Evolutionary conservation across 2,888 invertebrate genomes (phyloP), one percentile per base, ranked within the genome.

Genomic region (Uloborus plumipes): DNA sequence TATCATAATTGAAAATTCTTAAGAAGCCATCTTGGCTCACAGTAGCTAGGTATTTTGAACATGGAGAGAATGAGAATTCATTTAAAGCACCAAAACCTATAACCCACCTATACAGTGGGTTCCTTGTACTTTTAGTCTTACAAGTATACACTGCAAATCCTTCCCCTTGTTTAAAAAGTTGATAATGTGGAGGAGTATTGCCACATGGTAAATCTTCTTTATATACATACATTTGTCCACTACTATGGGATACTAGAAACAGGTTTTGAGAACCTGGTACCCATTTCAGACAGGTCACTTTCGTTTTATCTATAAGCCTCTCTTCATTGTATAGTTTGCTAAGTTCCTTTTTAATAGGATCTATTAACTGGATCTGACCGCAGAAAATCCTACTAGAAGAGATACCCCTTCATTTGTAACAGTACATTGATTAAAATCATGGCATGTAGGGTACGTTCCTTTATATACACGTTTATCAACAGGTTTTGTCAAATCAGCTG

Each of bases 401-500:
- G 95, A 94, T 26, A 96, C 95, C 89, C 94, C 94, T 84, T 97
- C 96, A 76, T 92, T 91, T 80, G 94, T 93, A 88, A 94, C 94
- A 71, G 94, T 93, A 86, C 93, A 92, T 70, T 93, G 92, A 91
- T 99, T 99, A 90, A 99, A 99, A 91, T 98, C 98, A 89, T 99
- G 99, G 90, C 98, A 98, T 39, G 99, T 99, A 20, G 99, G 99
- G 91, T 96, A 97, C 72, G 98, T 98, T 88, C 98, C 98, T 91
- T 99, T 99, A 90, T 99, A 99, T 88, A 97, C 94, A 89, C 98
- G 95, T 90, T 99, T 99, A 90, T 99, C 99, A 87, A 99, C 93
- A 59, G 98, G 98, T 90, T 98, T 98, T 86, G 95, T 95, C 88
- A 98, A 92, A 91, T 99, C 98, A 86, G 96, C 94, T 86, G 97